Percentiles rank a stretch among this genome's conserved stretches.
Evolutionary conservation across 1,140 invertebrate genomes (phyloP).

Genomic region (Glomeris maerens): DNA sequence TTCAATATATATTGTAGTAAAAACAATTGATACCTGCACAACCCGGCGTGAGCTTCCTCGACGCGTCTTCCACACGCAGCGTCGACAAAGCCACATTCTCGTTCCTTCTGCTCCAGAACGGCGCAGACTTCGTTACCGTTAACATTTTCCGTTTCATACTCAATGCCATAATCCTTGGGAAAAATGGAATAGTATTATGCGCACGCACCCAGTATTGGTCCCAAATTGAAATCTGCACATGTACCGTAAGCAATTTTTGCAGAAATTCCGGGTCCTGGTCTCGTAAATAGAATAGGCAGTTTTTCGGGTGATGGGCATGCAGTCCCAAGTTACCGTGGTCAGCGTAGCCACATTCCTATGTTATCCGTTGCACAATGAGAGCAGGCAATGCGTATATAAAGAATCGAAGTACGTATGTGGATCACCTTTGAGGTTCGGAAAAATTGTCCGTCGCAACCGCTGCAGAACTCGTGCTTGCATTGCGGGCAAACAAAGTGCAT

Average conservation of each 20-base stretch:
- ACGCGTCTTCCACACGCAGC: constrained; percentile 68
- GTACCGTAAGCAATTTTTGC: constrained; percentile 60
- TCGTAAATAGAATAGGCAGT: constrained; percentile 87
- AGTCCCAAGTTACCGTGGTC: constrained; percentile 72
- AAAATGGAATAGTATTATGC: background rate
- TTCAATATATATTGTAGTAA: background rate
- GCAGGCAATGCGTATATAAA: background rate
- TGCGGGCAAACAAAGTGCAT: constrained; percentile 80
- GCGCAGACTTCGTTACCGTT: constrained; percentile 32
- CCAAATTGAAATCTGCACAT: constrained; percentile 1
- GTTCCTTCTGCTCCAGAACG: constrained; percentile 81
- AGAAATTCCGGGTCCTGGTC: constrained; percentile 76
- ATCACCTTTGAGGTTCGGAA: constrained; percentile 26
- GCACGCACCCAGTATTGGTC: background rate
- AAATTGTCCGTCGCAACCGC: constrained; percentile 73
- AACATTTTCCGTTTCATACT: background rate
- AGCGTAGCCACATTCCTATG: too few relatives aligned
- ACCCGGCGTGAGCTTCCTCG: constrained; percentile 56
- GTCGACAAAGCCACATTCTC: constrained; percentile 63
- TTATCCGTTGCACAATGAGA: background rate
- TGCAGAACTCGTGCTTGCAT: constrained; percentile 91
- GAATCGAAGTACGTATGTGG: background rate
- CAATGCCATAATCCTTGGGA: background rate
- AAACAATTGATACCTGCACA: constrained; percentile 60
- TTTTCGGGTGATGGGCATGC: constrained; percentile 86